These are phyloP conservation scores for Calidris pugnax DNA, from an alignment of 2,113 vertebrate species.

Conservation along the genomic window DNA sequence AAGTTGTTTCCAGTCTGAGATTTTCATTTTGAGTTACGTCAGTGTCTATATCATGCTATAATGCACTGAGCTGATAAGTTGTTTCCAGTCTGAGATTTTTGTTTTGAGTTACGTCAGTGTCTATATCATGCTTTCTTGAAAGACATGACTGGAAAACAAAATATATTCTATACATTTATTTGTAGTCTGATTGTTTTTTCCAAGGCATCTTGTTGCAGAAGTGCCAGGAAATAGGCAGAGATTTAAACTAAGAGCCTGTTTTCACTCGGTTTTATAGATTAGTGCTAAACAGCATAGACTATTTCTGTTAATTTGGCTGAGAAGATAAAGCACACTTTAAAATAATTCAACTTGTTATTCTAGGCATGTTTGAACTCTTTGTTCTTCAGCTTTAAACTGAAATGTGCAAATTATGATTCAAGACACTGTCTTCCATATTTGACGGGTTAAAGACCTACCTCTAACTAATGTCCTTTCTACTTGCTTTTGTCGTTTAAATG, in stretches of 20 bases:
- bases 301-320: not conserved
- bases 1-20: not conserved
- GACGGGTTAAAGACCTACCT: not conserved
- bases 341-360: not conserved
- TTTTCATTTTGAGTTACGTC: not conserved
- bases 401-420: constrained; percentile 17
- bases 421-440: not conserved
- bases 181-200: not conserved
- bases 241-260: not conserved
- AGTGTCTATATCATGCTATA: not conserved
- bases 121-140: not conserved
- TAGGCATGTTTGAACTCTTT: not conserved
- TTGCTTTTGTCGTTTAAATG: not conserved
- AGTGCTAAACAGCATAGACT: not conserved
- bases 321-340: not conserved
- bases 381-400: not conserved
- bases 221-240: not conserved
- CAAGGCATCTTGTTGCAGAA: not conserved
- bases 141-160: not conserved
- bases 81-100: not conserved
- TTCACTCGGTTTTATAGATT: not conserved
- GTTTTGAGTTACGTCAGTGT: not conserved
- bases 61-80: not conserved
- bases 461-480: not conserved
- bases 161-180: not conserved